Conservation (phyloP, 2,888 invertebrate genomes). For the Allacma fusca region DNA sequence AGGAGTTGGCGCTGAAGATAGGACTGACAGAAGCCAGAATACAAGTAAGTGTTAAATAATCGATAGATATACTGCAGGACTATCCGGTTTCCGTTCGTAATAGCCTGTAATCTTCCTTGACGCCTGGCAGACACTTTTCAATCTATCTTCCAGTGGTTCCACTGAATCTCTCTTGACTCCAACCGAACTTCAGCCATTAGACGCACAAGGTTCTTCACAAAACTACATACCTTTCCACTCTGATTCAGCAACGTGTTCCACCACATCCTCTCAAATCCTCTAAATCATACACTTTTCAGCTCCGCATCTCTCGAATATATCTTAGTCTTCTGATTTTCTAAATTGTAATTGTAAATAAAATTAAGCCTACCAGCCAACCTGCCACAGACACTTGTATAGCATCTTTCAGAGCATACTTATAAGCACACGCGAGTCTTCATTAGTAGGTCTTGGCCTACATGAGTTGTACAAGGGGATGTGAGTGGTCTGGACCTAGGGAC, state of each 20-base stretch:
- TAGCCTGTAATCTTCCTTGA: constrained; percentile 51
- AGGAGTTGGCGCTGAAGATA: constrained; percentile 93
- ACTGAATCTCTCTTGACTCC: background rate
- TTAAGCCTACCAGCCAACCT: background rate
- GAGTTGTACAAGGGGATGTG: too few relatives aligned
- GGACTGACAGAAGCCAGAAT: constrained; percentile 92
- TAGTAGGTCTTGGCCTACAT: background rate
- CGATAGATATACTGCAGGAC: constrained; percentile 42
- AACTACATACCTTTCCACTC: background rate
- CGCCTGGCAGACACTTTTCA: constrained; percentile 50
- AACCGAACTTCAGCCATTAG: background rate
- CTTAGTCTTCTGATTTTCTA: background rate
- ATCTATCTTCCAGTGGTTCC: constrained; percentile 33
- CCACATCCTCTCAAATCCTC: background rate
- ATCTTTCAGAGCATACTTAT: background rate
- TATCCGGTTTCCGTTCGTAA: constrained; percentile 49
- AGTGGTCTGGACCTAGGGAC: too few relatives aligned
- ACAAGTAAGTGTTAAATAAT: constrained; percentile 71
- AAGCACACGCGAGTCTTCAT: background rate
- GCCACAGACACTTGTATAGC: background rate
- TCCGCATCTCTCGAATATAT: background rate
- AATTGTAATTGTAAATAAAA: constrained; percentile 20
- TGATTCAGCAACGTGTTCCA: background rate
- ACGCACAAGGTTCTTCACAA: background rate
- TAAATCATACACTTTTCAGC: background rate